Percentiles rank a stretch among this genome's conserved stretches.
phyloP scores from a whole-genome alignment of 2,888 invertebrate genomes.

The Linnaemya tessellans region DNA sequence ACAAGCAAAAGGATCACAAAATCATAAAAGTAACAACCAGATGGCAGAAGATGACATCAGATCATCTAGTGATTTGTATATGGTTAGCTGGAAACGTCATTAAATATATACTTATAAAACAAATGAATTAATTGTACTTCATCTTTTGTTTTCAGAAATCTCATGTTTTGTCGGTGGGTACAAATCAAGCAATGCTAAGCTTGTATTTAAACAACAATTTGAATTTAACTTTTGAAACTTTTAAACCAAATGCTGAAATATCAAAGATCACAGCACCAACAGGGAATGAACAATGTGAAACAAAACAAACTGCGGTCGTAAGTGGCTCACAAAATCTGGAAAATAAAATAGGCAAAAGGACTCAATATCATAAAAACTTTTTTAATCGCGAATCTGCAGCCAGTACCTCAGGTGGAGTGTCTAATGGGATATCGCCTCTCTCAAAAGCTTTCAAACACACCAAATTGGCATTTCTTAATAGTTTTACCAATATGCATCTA shows the following conservation, averaged over 20 bases:
- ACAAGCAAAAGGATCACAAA: constrained; percentile 78
- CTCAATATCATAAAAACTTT: constrained; percentile 45
- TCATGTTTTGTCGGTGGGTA: constrained; percentile 82
- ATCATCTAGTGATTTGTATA: constrained; percentile 77
- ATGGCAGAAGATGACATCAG: constrained; percentile 80
- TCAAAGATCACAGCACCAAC: constrained; percentile 63
- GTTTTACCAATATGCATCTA: constrained; percentile 80
- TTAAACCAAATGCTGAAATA: constrained; percentile 79
- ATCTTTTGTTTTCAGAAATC: constrained; percentile 76
- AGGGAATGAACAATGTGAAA: constrained; percentile 64
- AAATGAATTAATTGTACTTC: background rate
- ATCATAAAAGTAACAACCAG: constrained; percentile 77
- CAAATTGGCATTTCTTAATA: constrained; percentile 80
- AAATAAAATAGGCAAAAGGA: constrained; percentile 59
- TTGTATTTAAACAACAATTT: constrained; percentile 80
- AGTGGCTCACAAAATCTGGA: constrained; percentile 54
- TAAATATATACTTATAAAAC: background rate
- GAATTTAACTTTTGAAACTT: constrained; percentile 80
- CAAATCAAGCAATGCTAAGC: constrained; percentile 81
- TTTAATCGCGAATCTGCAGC: constrained; percentile 30
- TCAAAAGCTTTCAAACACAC: constrained; percentile 81
- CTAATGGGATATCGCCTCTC: constrained; percentile 74
- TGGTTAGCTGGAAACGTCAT: constrained; percentile 73
- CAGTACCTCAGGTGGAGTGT: background rate
- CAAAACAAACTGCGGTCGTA: constrained; percentile 26